Evolutionary conservation across 2,888 invertebrate species (phyloP).

Genomic region (Cryptus armator): DNA sequence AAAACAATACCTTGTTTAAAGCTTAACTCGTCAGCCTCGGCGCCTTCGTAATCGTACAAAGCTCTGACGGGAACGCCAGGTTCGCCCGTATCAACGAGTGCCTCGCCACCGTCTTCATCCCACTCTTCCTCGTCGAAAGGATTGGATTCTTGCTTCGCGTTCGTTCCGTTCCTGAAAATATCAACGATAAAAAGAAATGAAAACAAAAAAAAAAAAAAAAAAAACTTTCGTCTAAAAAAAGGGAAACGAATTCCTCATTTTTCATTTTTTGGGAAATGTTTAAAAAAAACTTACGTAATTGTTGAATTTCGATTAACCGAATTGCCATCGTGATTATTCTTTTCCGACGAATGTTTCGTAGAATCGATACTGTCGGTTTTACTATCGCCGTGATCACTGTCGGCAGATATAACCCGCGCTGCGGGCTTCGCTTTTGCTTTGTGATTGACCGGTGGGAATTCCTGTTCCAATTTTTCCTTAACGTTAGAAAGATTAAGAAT

Average conservation of each 20-base stretch:
- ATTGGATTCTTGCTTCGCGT: conserved; percentile 90
- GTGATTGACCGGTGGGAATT: conserved; percentile 87
- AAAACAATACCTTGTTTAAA: conserved; percentile 94
- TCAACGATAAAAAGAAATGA: conserved; percentile 8
- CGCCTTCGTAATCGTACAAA: conserved; percentile 98
- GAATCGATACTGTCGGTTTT: conserved; percentile 84
- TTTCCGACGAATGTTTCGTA: conserved; percentile 81
- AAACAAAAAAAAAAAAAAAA: conserved; percentile 3
- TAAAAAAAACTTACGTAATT: conserved; percentile 87
- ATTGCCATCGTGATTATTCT: conserved; percentile 82
- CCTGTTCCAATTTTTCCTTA: conserved; percentile 84
- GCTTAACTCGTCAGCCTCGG: conserved; percentile 98
- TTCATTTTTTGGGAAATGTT: background rate
- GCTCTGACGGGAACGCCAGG: conserved; percentile 98
- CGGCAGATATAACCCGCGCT: conserved; percentile 83
- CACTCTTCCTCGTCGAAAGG: conserved; percentile 95
- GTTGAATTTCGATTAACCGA: conserved; percentile 87
- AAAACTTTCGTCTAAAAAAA: background rate
- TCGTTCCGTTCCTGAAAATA: conserved; percentile 87
- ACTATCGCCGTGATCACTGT: conserved; percentile 83
- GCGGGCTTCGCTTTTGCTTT: conserved; percentile 86
- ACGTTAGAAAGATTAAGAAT: conserved; percentile 66
- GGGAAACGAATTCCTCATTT: background rate
- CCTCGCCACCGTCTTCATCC: conserved; percentile 89
- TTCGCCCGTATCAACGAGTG: conserved; percentile 96